phyloP scores from a whole-genome alignment of 37 sponge, comb jelly and placozoan species.

The Haliclona indistincta region DNA sequence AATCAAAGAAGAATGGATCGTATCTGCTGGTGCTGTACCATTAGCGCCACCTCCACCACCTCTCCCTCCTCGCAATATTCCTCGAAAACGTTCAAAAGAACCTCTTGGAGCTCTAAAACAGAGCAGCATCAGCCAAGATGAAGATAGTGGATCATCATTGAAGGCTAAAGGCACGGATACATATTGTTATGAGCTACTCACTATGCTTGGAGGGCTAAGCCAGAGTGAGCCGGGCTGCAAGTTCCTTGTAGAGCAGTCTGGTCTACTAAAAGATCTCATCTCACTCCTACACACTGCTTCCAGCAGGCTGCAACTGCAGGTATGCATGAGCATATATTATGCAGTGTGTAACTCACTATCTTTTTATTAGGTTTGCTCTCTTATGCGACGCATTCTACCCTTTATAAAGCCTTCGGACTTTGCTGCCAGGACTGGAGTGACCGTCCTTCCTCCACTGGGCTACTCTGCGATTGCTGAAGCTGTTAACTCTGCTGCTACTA shows the following conservation, averaged over 20 bases:
- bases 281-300: slow-evolving; percentile 86
- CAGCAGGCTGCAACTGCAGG: slow-evolving; percentile 83
- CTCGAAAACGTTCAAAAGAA: slow-evolving; percentile 30
- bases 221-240: slow-evolving; percentile 78
- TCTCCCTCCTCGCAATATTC: not conserved
- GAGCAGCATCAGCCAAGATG: no score
- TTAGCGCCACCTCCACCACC: slow-evolving; percentile 29
- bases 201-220: slow-evolving; percentile 90
- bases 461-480: slow-evolving; percentile 87
- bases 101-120: not conserved
- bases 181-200: slow-evolving; percentile 90
- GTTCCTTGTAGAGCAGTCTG: slow-evolving; percentile 79
- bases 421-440: slow-evolving; percentile 64
- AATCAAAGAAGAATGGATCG: slow-evolving; percentile 82
- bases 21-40: slow-evolving; percentile 19
- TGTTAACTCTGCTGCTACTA: slow-evolving; percentile 60
- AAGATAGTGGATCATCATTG: not conserved
- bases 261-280: slow-evolving; percentile 81
- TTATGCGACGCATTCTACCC: slow-evolving; percentile 76
- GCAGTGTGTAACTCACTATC: not conserved
- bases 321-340: slow-evolving; percentile 2
- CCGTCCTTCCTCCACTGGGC: slow-evolving; percentile 78
- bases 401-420: slow-evolving; percentile 82
- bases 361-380: slow-evolving; percentile 54
- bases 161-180: slow-evolving; percentile 57